These are phyloP conservation scores for Drosophila nasuta DNA, from an alignment of 1,140 invertebrate genomes.

Conservation along the genomic window DNA sequence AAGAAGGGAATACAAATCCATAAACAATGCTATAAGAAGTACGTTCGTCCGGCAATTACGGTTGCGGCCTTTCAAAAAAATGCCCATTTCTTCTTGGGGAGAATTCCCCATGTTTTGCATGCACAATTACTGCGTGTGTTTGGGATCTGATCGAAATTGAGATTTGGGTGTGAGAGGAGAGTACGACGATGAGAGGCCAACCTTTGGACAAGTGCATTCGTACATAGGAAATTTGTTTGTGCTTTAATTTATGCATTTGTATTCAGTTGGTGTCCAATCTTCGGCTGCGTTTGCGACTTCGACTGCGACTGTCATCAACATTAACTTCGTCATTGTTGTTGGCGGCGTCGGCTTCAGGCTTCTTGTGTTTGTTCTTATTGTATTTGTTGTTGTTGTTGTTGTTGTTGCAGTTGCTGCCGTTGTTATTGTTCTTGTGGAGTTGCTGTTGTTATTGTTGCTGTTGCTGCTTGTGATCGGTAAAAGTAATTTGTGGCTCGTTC, in stretches of 20 bases:
- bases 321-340: conserved; percentile 23
- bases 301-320: conserved; percentile 48
- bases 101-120: conserved; percentile 62
- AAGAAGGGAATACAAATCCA: conserved; percentile 5
- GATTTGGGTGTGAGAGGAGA: conserved; percentile 16
- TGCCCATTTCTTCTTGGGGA: conserved; percentile 41
- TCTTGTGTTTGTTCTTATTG: conserved; percentile 25
- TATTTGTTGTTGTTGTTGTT: conserved; percentile 3
- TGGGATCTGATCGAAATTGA: conserved; percentile 21
- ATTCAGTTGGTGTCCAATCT: conserved; percentile 63
- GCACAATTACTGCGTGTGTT: conserved; percentile 50
- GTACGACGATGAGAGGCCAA: conserved; percentile 24
- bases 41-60: conserved; percentile 18
- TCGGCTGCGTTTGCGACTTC: background rate
- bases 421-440: conserved; percentile 35
- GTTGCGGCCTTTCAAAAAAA: conserved; percentile 45
- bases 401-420: conserved; percentile 38
- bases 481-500: conserved; percentile 77
- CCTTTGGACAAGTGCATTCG: conserved; percentile 80
- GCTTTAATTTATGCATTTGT: conserved; percentile 77
- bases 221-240: conserved; percentile 78
- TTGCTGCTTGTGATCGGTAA: conserved; percentile 66
- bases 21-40: conserved; percentile 37
- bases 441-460: conserved; percentile 28
- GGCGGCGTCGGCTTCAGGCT: conserved; percentile 37